Evolutionary conservation across 2,113 vertebrate species (phyloP).

Genomic region (Maccullochella peelii): DNA sequence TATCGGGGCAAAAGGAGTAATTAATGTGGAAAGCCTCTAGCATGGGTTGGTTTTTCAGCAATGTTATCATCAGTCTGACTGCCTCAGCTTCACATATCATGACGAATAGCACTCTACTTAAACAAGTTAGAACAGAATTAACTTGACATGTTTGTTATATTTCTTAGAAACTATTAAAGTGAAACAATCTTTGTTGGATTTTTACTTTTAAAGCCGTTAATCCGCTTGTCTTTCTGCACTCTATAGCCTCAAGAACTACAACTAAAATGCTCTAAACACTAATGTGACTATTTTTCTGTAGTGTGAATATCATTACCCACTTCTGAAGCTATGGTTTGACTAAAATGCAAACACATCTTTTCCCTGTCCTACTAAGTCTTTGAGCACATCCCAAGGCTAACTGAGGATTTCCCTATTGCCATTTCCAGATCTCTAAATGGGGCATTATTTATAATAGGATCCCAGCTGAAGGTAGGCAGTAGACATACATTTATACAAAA

Average conservation of each 20-base stretch:
- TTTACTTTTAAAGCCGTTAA: background rate
- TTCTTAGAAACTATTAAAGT: constrained; percentile 5
- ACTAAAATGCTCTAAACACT: constrained; percentile 29
- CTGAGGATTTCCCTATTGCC: constrained; percentile 54
- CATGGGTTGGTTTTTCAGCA: constrained; percentile 46
- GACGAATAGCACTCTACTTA: background rate
- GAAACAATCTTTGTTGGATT: constrained; percentile 26
- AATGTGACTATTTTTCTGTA: constrained; percentile 42
- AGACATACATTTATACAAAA: constrained; percentile 23
- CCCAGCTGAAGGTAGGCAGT: constrained; percentile 31
- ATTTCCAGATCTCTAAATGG: constrained; percentile 57
- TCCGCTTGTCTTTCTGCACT: constrained; percentile 21
- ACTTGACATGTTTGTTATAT: constrained; percentile 19
- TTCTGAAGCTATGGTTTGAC: constrained; percentile 26
- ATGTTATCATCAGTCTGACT: constrained; percentile 39
- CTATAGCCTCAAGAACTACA: constrained; percentile 13
- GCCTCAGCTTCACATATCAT: constrained; percentile 22
- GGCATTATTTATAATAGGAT: constrained; percentile 65
- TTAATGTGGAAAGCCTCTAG: constrained; percentile 67
- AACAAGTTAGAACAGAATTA: constrained; percentile 38
- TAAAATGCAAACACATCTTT: constrained; percentile 64
- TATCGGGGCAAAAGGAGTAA: constrained; percentile 65
- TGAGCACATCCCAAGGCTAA: constrained; percentile 62
- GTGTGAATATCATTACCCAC: constrained; percentile 15
- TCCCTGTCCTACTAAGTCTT: constrained; percentile 49